Percentiles rank a stretch among this genome's conserved stretches.
These are phyloP conservation scores for Micromys minutus DNA, from an alignment of 2,113 vertebrate species.

Conservation along the genomic window DNA sequence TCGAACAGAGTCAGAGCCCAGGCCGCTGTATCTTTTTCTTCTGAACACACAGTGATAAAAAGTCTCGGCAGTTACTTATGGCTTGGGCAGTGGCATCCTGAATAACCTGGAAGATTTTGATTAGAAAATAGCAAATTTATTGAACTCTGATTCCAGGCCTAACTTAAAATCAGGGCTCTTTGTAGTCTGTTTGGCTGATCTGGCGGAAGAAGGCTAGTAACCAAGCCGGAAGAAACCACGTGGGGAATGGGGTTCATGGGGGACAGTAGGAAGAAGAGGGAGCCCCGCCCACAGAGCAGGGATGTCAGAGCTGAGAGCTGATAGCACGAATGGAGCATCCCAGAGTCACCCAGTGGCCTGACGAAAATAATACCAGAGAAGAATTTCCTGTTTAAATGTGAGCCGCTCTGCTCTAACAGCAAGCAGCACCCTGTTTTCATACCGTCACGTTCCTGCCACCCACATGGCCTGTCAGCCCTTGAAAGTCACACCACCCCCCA, in stretches of 20 bases:
- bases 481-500: background rate
- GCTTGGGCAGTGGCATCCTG: background rate
- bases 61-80: background rate
- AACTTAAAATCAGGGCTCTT: slow-evolving; percentile 3
- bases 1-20: background rate
- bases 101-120: background rate
- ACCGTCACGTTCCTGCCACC: slow-evolving; percentile 14
- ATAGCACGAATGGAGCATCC: too few species aligned
- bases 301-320: background rate
- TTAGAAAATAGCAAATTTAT: background rate
- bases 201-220: background rate
- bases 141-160: background rate
- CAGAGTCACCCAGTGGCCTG: too few species aligned
- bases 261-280: background rate
- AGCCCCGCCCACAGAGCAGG: background rate
- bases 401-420: background rate
- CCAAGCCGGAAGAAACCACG: background rate
- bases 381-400: slow-evolving; percentile 4
- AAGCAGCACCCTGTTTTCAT: background rate
- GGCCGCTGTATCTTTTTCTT: background rate
- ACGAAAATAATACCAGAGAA: background rate
- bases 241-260: accelerated
- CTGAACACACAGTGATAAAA: background rate
- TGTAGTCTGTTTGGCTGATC: background rate
- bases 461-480: background rate